phyloP scores from a whole-genome alignment of 2,888 invertebrate species.

The Diabrotica balteata region DNA sequence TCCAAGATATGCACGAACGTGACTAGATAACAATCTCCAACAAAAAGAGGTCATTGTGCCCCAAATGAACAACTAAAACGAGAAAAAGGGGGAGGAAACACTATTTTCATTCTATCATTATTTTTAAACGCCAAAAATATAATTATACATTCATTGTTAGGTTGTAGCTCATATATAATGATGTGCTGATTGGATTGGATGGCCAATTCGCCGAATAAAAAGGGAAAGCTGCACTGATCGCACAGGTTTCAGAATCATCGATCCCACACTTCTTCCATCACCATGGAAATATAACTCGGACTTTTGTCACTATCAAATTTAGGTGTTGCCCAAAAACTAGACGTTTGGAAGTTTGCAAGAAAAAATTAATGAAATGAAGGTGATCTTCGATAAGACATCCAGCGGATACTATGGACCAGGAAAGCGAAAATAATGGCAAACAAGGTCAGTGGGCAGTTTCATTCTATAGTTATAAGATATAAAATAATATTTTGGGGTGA shows the following conservation, averaged over 20 bases:
- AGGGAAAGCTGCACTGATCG: conserved; percentile 30
- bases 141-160: too few species aligned
- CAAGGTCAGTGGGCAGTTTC: conserved; percentile 7
- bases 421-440: conserved; percentile 6
- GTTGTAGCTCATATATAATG: too few species aligned
- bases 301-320: conserved; percentile 38
- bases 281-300: conserved; percentile 46
- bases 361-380: conserved; percentile 44
- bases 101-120: too few species aligned
- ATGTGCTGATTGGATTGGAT: too few species aligned
- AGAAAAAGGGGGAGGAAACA: too few species aligned
- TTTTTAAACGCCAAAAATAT: too few species aligned
- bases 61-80: too few species aligned
- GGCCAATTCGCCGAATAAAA: background rate
- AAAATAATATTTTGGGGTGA: background rate
- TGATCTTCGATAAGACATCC: conserved; percentile 30
- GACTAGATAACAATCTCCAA: too few species aligned
- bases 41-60: too few species aligned
- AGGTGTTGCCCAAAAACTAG: conserved; percentile 32
- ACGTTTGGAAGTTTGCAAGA: conserved; percentile 16
- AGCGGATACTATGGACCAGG: conserved; percentile 7
- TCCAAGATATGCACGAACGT: too few species aligned
- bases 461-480: background rate
- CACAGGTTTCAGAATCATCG: conserved; percentile 38
- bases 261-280: conserved; percentile 38